A percentile compares a stretch with the other conserved stretches of the same genome.
phyloP scores from a whole-genome alignment of 2,888 invertebrate genomes.

The Mimumesa dahlbomi region DNA sequence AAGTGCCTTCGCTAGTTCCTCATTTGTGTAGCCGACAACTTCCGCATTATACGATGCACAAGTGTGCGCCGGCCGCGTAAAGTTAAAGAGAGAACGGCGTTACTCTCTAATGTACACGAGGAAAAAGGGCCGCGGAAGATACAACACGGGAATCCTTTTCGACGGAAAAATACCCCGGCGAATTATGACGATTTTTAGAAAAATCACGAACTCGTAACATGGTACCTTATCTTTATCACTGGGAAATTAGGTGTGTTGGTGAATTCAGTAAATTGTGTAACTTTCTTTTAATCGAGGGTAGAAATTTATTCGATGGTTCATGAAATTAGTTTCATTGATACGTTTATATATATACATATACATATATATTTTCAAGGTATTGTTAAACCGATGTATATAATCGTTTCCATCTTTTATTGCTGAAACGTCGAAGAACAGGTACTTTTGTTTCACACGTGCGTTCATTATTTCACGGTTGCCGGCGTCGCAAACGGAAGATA shows the following conservation, averaged over 20 bases:
- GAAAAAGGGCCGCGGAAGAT: constrained; percentile 7
- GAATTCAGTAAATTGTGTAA: no score
- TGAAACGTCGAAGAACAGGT: no score
- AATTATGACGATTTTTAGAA: neutral
- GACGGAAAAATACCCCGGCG: neutral
- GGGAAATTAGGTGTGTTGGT: no score
- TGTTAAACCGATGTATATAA: no score
- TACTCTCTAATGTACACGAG: neutral
- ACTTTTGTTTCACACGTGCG: no score
- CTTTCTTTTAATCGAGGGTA: no score
- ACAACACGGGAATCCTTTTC: constrained; percentile 41
- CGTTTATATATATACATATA: no score
- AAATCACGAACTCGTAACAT: neutral
- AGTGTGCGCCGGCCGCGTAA: neutral
- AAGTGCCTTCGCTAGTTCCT: constrained; percentile 16
- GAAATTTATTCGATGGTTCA: no score
- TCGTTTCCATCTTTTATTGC: no score
- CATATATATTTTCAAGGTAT: no score
- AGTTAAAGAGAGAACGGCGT: neutral
- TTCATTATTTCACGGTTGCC: no score
- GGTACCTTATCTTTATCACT: neutral
- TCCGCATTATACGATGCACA: constrained; percentile 2
- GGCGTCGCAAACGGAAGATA: constrained; percentile 35
- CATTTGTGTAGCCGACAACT: constrained; percentile 4
- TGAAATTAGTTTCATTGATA: no score